Evolutionary conservation across 2,797 vertebrate genomes (phyloP).

Genomic region (Clarias laeviceps): DNA sequence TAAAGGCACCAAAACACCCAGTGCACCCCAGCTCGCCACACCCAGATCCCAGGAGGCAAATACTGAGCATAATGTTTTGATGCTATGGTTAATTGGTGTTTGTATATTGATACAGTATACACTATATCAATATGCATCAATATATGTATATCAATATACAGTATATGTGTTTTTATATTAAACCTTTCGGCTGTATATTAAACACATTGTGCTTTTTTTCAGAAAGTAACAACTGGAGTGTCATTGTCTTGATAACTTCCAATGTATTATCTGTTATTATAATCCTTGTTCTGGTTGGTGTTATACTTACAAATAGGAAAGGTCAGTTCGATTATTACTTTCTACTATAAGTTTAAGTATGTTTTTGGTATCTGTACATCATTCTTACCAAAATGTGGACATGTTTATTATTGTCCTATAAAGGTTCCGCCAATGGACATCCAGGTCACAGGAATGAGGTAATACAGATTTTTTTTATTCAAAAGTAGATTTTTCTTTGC

Average conservation of each 20-base stretch:
- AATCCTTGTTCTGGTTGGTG: conserved; percentile 13
- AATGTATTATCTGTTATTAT: background rate
- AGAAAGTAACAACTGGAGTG: background rate
- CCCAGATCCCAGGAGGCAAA: no score
- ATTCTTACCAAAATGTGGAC: background rate
- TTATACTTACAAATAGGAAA: background rate
- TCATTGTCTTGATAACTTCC: background rate
- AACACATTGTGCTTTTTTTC: background rate
- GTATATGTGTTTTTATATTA: background rate
- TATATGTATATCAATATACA: background rate
- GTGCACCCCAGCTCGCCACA: no score
- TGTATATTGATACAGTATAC: no score
- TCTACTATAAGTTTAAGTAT: background rate
- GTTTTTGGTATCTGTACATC: background rate
- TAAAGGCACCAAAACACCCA: no score
- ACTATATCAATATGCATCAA: no score
- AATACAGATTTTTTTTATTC: background rate
- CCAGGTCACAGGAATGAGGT: background rate
- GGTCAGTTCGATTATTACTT: conserved; percentile 4
- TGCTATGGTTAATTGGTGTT: no score
- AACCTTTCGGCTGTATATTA: no score
- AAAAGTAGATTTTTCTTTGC: background rate
- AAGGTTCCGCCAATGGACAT: background rate
- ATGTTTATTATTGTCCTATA: background rate
- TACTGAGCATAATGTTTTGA: no score